A percentile compares a stretch with the other conserved stretches of the same genome.
These are phyloP conservation scores for Suncus etruscus DNA, from an alignment of 2,113 vertebrate genomes.

Conservation along the genomic window DNA sequence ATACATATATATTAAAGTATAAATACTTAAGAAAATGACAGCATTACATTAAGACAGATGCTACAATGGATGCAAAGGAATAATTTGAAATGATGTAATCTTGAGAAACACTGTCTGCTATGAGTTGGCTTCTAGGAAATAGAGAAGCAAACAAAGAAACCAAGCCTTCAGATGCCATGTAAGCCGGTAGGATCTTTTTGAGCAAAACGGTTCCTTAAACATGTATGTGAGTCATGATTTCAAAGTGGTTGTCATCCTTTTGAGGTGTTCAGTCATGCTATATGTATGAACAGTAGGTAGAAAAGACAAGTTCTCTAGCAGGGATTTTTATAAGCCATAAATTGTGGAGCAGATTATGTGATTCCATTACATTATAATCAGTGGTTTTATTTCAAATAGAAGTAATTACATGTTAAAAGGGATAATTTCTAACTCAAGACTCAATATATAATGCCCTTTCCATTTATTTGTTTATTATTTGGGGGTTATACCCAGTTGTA, in stretches of 20 bases:
- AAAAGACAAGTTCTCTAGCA: neutral
- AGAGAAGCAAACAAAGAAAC: neutral
- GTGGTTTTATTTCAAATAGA: neutral
- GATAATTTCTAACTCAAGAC: neutral
- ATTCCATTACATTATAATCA: neutral
- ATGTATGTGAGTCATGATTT: neutral
- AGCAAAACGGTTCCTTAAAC: neutral
- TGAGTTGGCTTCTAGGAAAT: neutral
- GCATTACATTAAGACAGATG: neutral
- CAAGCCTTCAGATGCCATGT: neutral
- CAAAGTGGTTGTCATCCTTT: neutral
- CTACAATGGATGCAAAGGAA: neutral
- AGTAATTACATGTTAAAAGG: neutral
- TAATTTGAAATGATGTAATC: neutral
- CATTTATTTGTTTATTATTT: too few species aligned
- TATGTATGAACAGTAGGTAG: neutral
- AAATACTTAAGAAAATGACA: neutral
- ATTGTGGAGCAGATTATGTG: neutral
- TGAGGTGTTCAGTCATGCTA: neutral
- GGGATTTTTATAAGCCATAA: neutral
- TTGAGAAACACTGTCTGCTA: neutral
- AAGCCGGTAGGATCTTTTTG: neutral
- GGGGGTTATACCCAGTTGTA: too few species aligned
- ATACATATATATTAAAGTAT: neutral
- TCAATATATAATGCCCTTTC: neutral